A percentile compares a stretch with the other conserved stretches of the same genome.
Conservation (phyloP, 2,797 vertebrate genomes). For the Orestias chungarensis region DNA sequence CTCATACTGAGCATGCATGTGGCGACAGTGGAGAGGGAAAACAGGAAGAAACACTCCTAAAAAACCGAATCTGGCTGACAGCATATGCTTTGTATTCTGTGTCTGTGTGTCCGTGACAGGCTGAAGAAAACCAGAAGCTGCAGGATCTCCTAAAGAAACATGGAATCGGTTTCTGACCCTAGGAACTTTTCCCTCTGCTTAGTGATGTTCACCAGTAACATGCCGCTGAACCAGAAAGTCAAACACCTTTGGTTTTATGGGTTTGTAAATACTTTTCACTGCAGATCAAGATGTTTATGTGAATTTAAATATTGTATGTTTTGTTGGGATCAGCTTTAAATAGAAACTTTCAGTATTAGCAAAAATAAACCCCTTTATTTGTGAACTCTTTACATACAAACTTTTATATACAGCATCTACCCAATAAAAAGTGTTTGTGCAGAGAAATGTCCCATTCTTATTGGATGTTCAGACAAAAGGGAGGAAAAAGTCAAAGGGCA, state of each 20-base stretch:
- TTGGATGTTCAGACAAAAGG: slow-evolving; percentile 85
- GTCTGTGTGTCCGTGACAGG: slow-evolving; percentile 69
- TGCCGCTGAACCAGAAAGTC: no score
- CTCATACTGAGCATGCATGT: no score
- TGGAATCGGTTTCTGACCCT: slow-evolving; percentile 56
- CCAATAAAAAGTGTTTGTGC: slow-evolving; percentile 8
- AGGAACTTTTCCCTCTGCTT: no score
- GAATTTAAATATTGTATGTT: background rate
- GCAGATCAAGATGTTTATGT: slow-evolving; percentile 17
- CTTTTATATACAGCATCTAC: slow-evolving; percentile 34
- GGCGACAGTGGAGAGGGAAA: no score
- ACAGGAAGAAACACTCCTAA: no score
- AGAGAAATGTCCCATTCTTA: background rate
- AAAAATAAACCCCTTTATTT: slow-evolving; percentile 20
- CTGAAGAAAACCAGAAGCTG: slow-evolving; percentile 87
- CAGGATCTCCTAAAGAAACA: slow-evolving; percentile 83
- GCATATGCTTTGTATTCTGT: background rate
- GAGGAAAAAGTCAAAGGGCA: slow-evolving; percentile 94
- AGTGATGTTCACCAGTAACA: no score
- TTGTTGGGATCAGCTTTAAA: slow-evolving; percentile 2
- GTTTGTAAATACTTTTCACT: slow-evolving; percentile 18
- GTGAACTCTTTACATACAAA: slow-evolving; percentile 30
- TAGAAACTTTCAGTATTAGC: background rate
- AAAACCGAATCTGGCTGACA: no score
- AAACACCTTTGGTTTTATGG: background rate